Conservation (phyloP, 2,113 vertebrate genomes). For the Lipophrys pholis region DNA sequence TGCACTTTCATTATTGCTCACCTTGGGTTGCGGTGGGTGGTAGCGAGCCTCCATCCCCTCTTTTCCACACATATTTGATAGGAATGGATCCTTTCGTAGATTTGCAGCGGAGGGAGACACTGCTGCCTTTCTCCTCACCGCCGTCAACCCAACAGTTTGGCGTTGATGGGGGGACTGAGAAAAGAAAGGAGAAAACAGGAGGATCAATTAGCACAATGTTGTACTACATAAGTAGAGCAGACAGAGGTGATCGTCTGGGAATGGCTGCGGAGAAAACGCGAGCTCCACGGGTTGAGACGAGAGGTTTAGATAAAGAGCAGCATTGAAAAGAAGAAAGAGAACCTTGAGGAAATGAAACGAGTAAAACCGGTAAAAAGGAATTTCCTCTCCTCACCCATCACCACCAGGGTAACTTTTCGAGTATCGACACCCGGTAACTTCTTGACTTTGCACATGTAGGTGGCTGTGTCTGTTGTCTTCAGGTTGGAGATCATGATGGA, state of each 20-base stretch:
- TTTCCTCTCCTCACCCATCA: slow-evolving; percentile 84
- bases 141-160: slow-evolving; percentile 90
- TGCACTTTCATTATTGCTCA: slow-evolving; percentile 24
- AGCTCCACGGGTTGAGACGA: neutral
- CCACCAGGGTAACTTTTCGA: slow-evolving; percentile 86
- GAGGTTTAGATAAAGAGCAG: slow-evolving; percentile 18
- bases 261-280: neutral
- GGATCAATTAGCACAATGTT: neutral
- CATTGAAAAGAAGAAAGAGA: slow-evolving; percentile 1
- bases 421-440: slow-evolving; percentile 88
- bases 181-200: slow-evolving; percentile 12
- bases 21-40: slow-evolving; percentile 67
- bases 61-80: slow-evolving; percentile 87
- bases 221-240: too few species aligned
- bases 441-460: slow-evolving; percentile 95
- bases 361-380: slow-evolving; percentile 64
- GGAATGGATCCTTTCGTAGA: slow-evolving; percentile 82
- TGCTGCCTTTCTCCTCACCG: slow-evolving; percentile 77
- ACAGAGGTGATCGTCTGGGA: slow-evolving; percentile 1
- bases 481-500: slow-evolving; percentile 85
- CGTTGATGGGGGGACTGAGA: slow-evolving; percentile 81
- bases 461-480: slow-evolving; percentile 82
- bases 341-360: slow-evolving; percentile 48
- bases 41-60: slow-evolving; percentile 74
- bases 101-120: slow-evolving; percentile 85